Evolutionary conservation across 2,888 invertebrate genomes (phyloP).

Genomic region (Rhimphoctona megacephalus): DNA sequence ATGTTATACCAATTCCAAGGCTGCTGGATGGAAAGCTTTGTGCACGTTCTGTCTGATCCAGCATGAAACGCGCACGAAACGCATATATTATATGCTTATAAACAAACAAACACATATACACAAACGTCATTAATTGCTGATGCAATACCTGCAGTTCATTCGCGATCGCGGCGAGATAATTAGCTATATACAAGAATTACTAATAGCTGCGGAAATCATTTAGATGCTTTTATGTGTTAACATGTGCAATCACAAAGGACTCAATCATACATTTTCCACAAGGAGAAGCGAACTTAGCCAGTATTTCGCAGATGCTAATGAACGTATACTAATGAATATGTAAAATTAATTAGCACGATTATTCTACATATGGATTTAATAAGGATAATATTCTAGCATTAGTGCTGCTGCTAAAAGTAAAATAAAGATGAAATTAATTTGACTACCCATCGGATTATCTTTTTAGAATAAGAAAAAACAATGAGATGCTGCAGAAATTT

Average conservation of each 20-base stretch:
- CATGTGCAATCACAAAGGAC: background rate
- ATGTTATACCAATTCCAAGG: constrained; percentile 42
- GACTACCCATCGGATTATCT: background rate
- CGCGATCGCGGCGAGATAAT: constrained; percentile 43
- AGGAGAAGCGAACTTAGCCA: background rate
- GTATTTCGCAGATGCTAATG: background rate
- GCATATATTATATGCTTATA: background rate
- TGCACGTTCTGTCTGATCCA: constrained; percentile 10
- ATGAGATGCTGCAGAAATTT: background rate
- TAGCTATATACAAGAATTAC: constrained; percentile 53
- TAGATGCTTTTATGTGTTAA: background rate
- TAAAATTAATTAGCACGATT: background rate
- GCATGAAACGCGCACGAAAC: background rate
- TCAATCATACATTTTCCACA: constrained; percentile 6
- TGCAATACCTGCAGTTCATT: constrained; percentile 35
- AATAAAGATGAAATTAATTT: background rate
- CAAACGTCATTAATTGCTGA: constrained; percentile 58
- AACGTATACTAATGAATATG: background rate
- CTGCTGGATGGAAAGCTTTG: constrained; percentile 32
- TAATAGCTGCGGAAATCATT: constrained; percentile 53
- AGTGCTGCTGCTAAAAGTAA: background rate
- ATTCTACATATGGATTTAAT: background rate
- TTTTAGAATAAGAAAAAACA: background rate
- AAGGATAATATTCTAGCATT: background rate
- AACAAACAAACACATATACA: background rate